Evolutionary conservation across 1,140 invertebrate species (phyloP).

Genomic region (Ptiloglossa arizonensis): DNA sequence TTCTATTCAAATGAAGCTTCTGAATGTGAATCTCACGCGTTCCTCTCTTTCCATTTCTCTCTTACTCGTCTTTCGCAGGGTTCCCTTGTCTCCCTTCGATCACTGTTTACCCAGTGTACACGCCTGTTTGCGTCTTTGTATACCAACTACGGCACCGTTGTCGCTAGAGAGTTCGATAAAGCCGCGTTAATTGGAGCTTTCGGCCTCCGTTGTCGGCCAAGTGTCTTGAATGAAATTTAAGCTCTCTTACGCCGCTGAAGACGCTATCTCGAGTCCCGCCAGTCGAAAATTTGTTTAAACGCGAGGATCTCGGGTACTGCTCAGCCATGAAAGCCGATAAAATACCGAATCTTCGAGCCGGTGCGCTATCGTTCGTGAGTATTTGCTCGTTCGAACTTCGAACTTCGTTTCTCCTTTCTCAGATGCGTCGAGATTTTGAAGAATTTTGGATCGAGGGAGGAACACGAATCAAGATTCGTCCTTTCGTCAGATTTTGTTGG

Average conservation of each 20-base stretch:
- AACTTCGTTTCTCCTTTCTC: not conserved
- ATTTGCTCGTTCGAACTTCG: not conserved
- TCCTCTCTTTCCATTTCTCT: not conserved
- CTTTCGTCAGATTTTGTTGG: not conserved
- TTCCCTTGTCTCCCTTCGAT: not conserved
- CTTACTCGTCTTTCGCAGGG: not conserved
- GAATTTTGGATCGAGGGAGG: too few relatives aligned
- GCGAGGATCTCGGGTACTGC: not conserved
- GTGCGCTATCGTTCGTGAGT: not conserved
- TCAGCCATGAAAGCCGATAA: not conserved
- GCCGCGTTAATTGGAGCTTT: slow-evolving; percentile 48
- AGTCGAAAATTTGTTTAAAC: slow-evolving; percentile 2
- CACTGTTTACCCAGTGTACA: slow-evolving; percentile 21
- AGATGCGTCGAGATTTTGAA: not conserved
- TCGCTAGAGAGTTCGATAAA: slow-evolving; percentile 30
- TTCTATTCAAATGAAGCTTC: slow-evolving; percentile 50
- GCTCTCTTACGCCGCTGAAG: not conserved
- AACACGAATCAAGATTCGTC: too few relatives aligned
- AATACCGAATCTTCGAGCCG: not conserved
- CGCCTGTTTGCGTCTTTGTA: slow-evolving; percentile 36
- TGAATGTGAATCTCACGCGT: slow-evolving; percentile 3
- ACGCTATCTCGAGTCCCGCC: too few relatives aligned
- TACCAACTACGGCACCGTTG: slow-evolving; percentile 11
- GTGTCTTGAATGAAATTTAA: slow-evolving; percentile 11
- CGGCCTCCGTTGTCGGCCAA: slow-evolving; percentile 3